Evolutionary conservation across 2,797 vertebrate species (phyloP).

Genomic region (Pogoniulus pusillus): DNA sequence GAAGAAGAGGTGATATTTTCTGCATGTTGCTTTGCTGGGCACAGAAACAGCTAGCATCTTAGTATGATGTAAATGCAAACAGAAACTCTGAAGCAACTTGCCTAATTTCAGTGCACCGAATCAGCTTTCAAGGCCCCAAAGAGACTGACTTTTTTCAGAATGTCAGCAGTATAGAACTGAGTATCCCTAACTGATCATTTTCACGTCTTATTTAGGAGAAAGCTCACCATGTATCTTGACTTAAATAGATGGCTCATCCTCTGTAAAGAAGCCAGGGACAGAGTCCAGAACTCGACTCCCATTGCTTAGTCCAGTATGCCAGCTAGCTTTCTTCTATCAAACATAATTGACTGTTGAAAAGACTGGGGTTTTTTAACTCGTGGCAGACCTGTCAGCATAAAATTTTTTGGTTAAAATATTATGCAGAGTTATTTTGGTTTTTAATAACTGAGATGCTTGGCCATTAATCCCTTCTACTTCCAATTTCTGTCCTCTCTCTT

Average conservation of each 20-base stretch:
- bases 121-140: neutral
- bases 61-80: neutral
- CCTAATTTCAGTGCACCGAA: neutral
- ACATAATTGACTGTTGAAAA: conserved; percentile 68
- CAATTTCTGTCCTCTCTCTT: neutral
- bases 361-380: conserved; percentile 48
- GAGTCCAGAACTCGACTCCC: conserved; percentile 31
- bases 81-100: neutral
- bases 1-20: neutral
- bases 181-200: neutral
- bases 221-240: neutral
- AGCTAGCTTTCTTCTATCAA: conserved; percentile 49
- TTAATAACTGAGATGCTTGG: conserved; percentile 8
- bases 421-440: neutral
- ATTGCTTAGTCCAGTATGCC: conserved; percentile 24
- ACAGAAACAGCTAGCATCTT: neutral
- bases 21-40: neutral
- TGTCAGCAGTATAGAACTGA: neutral
- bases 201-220: conserved; percentile 5
- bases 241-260: conserved; percentile 34
- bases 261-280: conserved; percentile 41
- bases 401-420: conserved; percentile 50
- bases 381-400: conserved; percentile 46
- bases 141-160: neutral
- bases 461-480: neutral